Evolutionary conservation across 1,140 invertebrate species (phyloP).

Genomic region (Hydropsyche tenuis): DNA sequence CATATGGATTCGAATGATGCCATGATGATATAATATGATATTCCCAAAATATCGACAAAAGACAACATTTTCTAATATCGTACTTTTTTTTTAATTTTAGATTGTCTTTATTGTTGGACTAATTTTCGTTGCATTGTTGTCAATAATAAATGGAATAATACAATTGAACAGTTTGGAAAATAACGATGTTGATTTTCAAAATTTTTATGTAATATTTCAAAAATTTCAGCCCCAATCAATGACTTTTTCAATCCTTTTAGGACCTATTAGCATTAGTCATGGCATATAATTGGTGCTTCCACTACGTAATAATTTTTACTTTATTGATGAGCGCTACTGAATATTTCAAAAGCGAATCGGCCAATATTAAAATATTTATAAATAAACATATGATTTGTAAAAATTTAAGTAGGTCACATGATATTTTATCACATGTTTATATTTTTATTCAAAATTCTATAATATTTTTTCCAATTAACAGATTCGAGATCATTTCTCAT

Average conservation of each 20-base stretch:
- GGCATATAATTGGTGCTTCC: background rate
- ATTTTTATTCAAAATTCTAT: background rate
- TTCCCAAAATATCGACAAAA: too few relatives aligned
- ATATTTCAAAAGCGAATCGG: conserved; percentile 14
- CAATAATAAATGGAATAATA: conserved; percentile 1
- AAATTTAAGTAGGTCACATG: background rate
- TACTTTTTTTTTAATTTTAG: too few relatives aligned
- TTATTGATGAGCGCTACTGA: background rate
- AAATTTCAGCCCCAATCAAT: too few relatives aligned
- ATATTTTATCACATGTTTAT: too few relatives aligned
- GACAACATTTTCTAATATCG: too few relatives aligned
- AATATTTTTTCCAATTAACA: background rate
- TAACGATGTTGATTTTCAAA: too few relatives aligned
- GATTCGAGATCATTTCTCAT: background rate
- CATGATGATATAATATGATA: too few relatives aligned
- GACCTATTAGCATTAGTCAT: background rate
- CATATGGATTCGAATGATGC: too few relatives aligned
- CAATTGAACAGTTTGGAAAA: background rate
- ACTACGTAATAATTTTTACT: background rate
- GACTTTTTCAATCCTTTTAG: too few relatives aligned
- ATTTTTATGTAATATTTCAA: too few relatives aligned
- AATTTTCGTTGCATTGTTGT: background rate
- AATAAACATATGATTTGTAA: background rate
- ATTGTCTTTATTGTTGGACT: background rate
- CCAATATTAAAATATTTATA: background rate